Evolutionary conservation across 2,888 invertebrate genomes (phyloP), one percentile per base, ranked within the genome.

Genomic region (Dynastes maya): DNA sequence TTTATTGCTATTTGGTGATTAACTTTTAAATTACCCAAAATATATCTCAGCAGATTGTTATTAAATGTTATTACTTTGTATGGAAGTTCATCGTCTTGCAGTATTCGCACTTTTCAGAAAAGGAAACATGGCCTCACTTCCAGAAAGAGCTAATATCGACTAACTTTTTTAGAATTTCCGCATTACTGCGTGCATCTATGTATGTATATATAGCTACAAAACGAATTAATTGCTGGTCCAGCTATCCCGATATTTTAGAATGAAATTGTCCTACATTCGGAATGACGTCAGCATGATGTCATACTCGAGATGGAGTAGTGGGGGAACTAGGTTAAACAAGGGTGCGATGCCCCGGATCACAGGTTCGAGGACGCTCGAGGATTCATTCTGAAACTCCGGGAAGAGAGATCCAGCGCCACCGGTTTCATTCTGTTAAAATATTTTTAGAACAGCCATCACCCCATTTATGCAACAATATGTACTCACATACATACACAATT

Each of bases 251-350:
- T 90, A 90, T 91, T 91, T 91, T 90, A 92, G 92, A 92, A 92
- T 92, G 92, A 92, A 92, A 91, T 91, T 91, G 91, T 90, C 91
- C 91, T 88, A 90, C 90, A 91, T 91, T 89, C 88, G 84, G 82
- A 89, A 90, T 91, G 91, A 92, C 92, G 91, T 92, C 91, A 91
- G 90, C 88, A 80, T 86, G 87, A 88, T 86, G 87, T 88, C 88
- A 88, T 85, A 84, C 79, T 78, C 82, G 80, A 80, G 80, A 74
- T 74, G 13, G 68, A 9, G 67, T 16, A 76, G 79, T 70, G 79
- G 78, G 83, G 82, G 91, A 93, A 91, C 89, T 93, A 89, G 92
- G 92, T 92, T 92, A 91, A 89, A 89, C 90, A 91, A 45, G 92
- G 92, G 90, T 92, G 91, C 92, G 92, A 90, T 91, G 90, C 89